A percentile compares a stretch with the other conserved stretches of the same genome.
phyloP scores from a whole-genome alignment of 2,888 invertebrate genomes.

The Spisula solida region DNA sequence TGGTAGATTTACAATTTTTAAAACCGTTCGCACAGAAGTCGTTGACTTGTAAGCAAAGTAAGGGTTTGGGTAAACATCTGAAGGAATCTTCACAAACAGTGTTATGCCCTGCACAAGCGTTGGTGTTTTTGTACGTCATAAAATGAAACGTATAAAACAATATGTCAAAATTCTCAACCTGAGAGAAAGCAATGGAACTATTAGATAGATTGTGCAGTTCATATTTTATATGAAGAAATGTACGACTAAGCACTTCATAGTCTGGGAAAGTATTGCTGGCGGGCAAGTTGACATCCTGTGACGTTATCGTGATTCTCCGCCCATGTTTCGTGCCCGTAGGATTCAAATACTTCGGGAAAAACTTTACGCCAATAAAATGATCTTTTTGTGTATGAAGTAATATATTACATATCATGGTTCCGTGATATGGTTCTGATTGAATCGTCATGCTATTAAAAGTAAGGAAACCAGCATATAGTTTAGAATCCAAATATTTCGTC shows the following conservation, averaged over 20 bases:
- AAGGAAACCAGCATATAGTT: not conserved
- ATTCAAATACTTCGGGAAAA: not conserved
- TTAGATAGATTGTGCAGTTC: not conserved
- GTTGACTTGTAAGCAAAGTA: not conserved
- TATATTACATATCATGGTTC: not conserved
- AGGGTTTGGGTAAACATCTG: not conserved
- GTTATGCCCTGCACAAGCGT: not conserved
- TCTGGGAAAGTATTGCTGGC: not conserved
- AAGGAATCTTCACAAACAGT: not conserved
- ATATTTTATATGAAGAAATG: not conserved
- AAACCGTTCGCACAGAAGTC: conserved; percentile 5
- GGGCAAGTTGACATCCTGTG: not conserved
- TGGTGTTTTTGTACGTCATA: not conserved
- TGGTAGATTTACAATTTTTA: not conserved
- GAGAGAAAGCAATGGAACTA: not conserved
- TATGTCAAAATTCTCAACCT: not conserved
- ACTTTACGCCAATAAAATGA: not conserved
- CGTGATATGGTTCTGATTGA: not conserved
- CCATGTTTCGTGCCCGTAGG: not conserved
- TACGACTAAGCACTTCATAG: not conserved
- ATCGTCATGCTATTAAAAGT: not conserved
- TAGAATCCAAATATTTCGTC: not conserved
- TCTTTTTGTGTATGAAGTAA: not conserved
- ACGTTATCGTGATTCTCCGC: not conserved
- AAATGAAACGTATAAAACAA: conserved; percentile 16